Evolutionary conservation across 2,888 invertebrate genomes (phyloP), one percentile per base, ranked within the genome.

Genomic region (Trachelus stipa): DNA sequence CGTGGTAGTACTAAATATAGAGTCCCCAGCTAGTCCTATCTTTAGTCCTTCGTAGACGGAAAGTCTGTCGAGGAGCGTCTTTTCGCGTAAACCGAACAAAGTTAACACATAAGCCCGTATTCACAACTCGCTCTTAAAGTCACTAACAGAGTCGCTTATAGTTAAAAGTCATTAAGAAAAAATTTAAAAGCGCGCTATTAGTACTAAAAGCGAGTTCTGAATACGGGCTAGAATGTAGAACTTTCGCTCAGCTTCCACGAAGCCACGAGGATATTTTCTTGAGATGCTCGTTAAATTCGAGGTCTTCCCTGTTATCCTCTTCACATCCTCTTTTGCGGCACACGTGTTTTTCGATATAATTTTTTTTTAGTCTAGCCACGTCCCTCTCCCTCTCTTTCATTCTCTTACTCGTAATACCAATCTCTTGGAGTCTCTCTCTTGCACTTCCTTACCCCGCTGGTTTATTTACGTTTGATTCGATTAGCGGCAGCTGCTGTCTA

Each of bases 381-480:
- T 56, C 56, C 56, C 56, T 56, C 23, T 23, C 6, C 9, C 34
- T 77, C 69, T 80, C 74, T 68, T 35, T n/a, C 40, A 73, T 71
- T 69, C 77, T 74, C 34, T 30, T 34, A 77, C 69, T 73, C 40
- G 40, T 56, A 23, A 56, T 9, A 56, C 9, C 56, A 56, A 23
- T 56, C 56, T 23, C 23, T 23, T 23, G 56, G 23, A 56, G 56
- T 23, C 73, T 77, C 77, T 73, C 79, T 77, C 80, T 77, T 73
- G 3, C 31, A 33, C 78, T 40, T 73, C 75, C 73, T 68, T 80
- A 31, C 71, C 74, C 76, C 76, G 68, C 83, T 80, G 85, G 86
- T 90, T 89, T 89, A 89, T 90, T 90, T 88, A 87, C 84, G 89
- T 88, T 87, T 85, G 82, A 88, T 88, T 88, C 85, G 85, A 88